Base-by-base conservation (phyloP, 2,113 vertebrate species). In the Corvus hawaiiensis region DNA sequence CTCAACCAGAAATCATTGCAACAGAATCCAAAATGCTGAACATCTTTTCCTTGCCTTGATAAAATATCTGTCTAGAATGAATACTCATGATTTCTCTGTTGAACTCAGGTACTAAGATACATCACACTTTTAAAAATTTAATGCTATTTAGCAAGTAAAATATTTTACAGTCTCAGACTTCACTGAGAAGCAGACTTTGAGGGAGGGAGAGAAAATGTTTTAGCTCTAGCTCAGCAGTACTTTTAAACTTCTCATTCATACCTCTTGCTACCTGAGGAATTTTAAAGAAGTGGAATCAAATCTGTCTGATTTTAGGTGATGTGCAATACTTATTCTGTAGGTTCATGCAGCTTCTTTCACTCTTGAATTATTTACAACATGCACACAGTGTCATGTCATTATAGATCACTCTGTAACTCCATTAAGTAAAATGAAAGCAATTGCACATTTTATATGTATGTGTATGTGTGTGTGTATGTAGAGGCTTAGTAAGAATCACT, bases 251-350 rank as follows among this genome's bases (percentile, higher is more conserved):
- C 85, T 84, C 83, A 54, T 26, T 26, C 35, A 49, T 78, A 22
- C 10, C 26, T 62, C 33, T 58, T 95, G 73, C 55, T 64, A 92
- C 64, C 63, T 26, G 52, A 85, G 77, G 49, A 77, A 79, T 74
- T 59, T 63, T 92, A 62, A 72, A 54, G 86, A 74, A 63, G 37
- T 91, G 35, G 91, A 75, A 68, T 86, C 76, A 95, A 93, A 96
- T 74, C 66, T 71, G 11, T 54, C 68, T 95, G 68, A 89, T 51
- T 49, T 96, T 83, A 88, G 52, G 48, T 90, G 87, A 85, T 58
- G 59, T 92, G 75, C 78, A 59, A 71, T 90, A 86, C 95, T 96
- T 91, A 80, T 91, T 92, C 80, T 92, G 92, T 89, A 84, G 44
- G 48, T 21, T 92, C 6, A 68, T 19, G 30, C 33, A 89, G 56